A percentile compares a stretch with the other conserved stretches of the same genome.
Evolutionary conservation across 2,797 vertebrate genomes (phyloP).

Genomic region (Pelochelys cantorii): DNA sequence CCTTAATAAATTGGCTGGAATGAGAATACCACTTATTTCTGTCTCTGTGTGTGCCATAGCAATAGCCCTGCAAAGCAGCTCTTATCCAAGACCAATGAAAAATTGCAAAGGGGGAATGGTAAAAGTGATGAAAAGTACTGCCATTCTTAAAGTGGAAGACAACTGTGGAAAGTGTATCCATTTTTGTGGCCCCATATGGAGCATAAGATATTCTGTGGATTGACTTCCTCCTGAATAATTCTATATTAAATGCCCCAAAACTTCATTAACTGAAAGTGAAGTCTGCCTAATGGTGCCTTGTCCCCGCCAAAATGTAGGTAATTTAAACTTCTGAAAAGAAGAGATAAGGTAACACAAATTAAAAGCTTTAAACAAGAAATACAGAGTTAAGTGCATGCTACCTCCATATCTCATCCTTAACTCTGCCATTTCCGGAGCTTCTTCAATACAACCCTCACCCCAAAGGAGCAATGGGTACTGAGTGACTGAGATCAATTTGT

Average conservation of each 20-base stretch:
- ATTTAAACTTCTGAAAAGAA: not conserved
- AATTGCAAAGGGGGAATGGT: not conserved
- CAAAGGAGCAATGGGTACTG: not conserved
- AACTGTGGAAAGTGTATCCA: not conserved
- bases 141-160: not conserved
- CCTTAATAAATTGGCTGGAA: not conserved
- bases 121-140: not conserved
- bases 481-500: conserved; percentile 11
- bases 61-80: not conserved
- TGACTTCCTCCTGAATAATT: not conserved
- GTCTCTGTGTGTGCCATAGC: not conserved
- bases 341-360: not conserved
- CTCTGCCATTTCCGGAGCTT: not conserved
- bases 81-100: not conserved
- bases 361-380: too few species aligned
- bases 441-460: not conserved
- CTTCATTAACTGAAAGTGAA: not conserved
- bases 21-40: not conserved
- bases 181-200: not conserved
- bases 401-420: not conserved
- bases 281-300: not conserved
- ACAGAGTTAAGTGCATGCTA: too few species aligned
- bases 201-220: not conserved
- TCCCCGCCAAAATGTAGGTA: not conserved
- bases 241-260: too few species aligned